Conservation (phyloP, 1,140 invertebrate genomes). For the Bombus picipes region DNA sequence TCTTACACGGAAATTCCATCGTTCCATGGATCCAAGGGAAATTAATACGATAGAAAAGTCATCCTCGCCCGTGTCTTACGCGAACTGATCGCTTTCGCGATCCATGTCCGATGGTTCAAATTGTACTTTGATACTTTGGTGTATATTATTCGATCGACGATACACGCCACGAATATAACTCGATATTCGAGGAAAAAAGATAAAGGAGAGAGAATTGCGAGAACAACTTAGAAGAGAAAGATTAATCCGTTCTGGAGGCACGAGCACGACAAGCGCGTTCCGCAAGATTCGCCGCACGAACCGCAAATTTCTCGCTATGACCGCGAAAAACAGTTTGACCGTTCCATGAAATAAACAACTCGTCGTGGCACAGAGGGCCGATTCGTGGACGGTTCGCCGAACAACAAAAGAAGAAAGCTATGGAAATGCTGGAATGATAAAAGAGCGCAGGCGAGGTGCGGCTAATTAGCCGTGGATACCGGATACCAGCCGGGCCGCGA, state of each 20-base stretch:
- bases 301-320: slow-evolving; percentile 27
- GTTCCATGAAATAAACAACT: slow-evolving; percentile 8
- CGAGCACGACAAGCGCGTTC: background rate
- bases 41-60: no score
- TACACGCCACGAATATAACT: no score
- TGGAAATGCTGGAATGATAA: slow-evolving; percentile 58
- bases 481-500: slow-evolving; percentile 58
- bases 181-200: no score
- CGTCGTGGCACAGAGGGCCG: background rate
- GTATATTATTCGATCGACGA: no score
- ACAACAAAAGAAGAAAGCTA: slow-evolving; percentile 59
- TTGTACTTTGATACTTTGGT: no score
- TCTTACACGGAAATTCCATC: background rate
- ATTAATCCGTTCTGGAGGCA: background rate
- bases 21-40: background rate
- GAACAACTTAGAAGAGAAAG: background rate
- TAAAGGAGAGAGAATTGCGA: no score
- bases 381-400: background rate
- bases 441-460: slow-evolving; percentile 55
- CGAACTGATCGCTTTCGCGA: no score
- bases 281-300: slow-evolving; percentile 1
- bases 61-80: no score
- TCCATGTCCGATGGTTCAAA: no score
- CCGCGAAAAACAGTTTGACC: slow-evolving; percentile 7
- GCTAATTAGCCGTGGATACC: slow-evolving; percentile 69